Evolutionary conservation across 2,888 invertebrate genomes (phyloP), one percentile per base, ranked within the genome.

Genomic region (Ametastegia equiseti): DNA sequence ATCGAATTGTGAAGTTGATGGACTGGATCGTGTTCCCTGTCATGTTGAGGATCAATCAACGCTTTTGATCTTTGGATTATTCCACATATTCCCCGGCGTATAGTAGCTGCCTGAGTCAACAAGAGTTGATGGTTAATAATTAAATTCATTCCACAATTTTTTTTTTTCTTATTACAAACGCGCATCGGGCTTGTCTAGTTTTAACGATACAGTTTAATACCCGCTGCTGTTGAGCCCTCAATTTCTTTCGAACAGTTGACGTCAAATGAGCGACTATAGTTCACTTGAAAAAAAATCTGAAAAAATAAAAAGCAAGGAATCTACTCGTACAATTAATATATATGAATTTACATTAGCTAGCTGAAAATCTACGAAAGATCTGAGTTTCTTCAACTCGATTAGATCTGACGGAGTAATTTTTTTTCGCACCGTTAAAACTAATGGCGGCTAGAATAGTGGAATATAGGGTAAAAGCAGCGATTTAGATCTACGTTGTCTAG

Each of bases 11-110:
- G 19, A 67, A 36, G 39, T 36, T 67, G 36, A 39, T 39, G 9
- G 36, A 39, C 2, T 67, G 36, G 67, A 67, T 11, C 39, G n/a
- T 67, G 39, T 67, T 67, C 39, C 39, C 39, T 39, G 67, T 39
- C 19, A n/a, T 67, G 67, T 67, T 67, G 1, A 45, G 47, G 27
- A 45, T 19, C 33, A 30, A 27, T 27, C 47, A 15, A 47, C 27
- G 45, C 9, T 36, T 27, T 7, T 71, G 71, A 71, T 71, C 36
- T 30, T 27, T 47, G 45, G 71, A 71, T 71, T 69, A 69, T 23
- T 23, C 42, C 19, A 42, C 27, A 7, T 11, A n/a, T 69, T 7
- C 7, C 33, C 19, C 39, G 30, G 23, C 69, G 19, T 11, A 42
- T 54, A 42, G 42, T 50, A 9, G 7, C n/a, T 13, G 11, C 23